Conservation (phyloP, 2,888 invertebrate genomes). For the Ganaspis brasiliensis region DNA sequence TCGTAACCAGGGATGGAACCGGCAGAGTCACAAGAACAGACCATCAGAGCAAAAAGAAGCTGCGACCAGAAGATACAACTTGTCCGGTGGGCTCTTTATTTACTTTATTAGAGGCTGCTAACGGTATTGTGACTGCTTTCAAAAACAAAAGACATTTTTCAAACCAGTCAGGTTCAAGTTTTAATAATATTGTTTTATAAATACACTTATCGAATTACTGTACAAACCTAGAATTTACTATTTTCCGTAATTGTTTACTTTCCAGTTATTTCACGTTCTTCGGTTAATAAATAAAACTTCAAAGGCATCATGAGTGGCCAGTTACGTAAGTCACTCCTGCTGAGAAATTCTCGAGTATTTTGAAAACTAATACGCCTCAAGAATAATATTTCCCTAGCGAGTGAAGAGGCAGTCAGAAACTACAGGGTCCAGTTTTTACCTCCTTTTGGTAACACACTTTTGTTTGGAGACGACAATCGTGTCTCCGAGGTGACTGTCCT, state of each 20-base stretch:
- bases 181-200: too few species aligned
- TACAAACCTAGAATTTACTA: too few species aligned
- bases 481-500: constrained; percentile 28
- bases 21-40: constrained; percentile 42
- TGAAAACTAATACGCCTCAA: not conserved
- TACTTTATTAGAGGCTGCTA: constrained; percentile 78
- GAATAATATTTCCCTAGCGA: constrained; percentile 27
- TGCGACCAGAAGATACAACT: constrained; percentile 65
- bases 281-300: not conserved
- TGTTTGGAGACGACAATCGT: constrained; percentile 17
- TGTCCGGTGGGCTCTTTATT: constrained; percentile 76
- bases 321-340: not conserved
- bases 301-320: not conserved
- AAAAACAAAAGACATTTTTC: not conserved
- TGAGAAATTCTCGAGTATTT: not conserved
- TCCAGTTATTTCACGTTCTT: too few species aligned
- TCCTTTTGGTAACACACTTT: constrained; percentile 34
- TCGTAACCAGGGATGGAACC: constrained; percentile 45
- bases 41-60: constrained; percentile 66
- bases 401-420: constrained; percentile 11
- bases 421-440: not conserved
- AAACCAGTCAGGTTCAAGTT: too few species aligned
- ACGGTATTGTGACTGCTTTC: constrained; percentile 72
- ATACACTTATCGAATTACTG: too few species aligned
- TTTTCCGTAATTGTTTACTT: too few species aligned